These are phyloP conservation scores for Drosophila seclusa DNA, from an alignment of 2,888 invertebrate species.

Conservation along the genomic window DNA sequence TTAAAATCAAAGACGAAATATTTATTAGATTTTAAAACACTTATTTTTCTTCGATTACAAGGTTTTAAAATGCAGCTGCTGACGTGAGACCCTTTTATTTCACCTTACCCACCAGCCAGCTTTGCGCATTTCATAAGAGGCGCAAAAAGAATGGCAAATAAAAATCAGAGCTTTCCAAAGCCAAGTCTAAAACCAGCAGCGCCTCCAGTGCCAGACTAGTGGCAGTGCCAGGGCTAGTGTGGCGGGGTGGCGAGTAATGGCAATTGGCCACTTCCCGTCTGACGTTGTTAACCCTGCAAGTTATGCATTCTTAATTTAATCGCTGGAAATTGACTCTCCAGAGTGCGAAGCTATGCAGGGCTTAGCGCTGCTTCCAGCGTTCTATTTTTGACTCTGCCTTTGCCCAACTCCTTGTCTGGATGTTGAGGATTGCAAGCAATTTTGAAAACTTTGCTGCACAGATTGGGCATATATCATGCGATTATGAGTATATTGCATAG, in stretches of 20 bases:
- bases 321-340: conserved; percentile 79
- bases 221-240: background rate
- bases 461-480: conserved; percentile 81
- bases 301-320: conserved; percentile 81
- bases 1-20: too few relatives aligned
- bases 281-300: conserved; percentile 76
- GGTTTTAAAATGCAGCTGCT: conserved; percentile 34
- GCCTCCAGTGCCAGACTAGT: conserved; percentile 5
- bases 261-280: conserved; percentile 26
- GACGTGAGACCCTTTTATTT: background rate
- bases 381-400: conserved; percentile 8
- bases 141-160: conserved; percentile 70
- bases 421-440: conserved; percentile 30
- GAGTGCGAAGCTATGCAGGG: conserved; percentile 57
- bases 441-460: conserved; percentile 68
- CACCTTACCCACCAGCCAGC: conserved; percentile 1
- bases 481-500: conserved; percentile 78
- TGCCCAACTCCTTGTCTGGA: conserved; percentile 10
- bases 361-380: conserved; percentile 41
- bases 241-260: conserved; percentile 11
- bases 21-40: too few relatives aligned
- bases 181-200: conserved; percentile 1
- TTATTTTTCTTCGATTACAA: background rate
- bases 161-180: conserved; percentile 58
- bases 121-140: conserved; percentile 16